Conservation (phyloP, 2,888 invertebrate species). For the Eupithecia dodoneata region DNA sequence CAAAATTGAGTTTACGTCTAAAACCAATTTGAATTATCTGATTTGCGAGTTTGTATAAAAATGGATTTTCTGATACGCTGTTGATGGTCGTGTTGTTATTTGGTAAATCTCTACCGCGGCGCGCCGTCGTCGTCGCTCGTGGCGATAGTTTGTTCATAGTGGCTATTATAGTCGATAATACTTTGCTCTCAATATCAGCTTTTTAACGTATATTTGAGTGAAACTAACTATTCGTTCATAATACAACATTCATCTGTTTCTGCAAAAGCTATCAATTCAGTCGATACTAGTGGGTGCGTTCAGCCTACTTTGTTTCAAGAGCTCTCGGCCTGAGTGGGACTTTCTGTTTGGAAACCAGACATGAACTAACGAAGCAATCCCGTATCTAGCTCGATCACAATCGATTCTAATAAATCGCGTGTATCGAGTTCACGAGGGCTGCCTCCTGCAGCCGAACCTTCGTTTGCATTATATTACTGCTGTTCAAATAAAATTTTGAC, state of each 20-base stretch:
- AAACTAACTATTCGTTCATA: neutral
- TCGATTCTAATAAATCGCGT: conserved; percentile 27
- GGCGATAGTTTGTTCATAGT: neutral
- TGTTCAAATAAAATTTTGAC: neutral
- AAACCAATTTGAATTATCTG: conserved; percentile 83
- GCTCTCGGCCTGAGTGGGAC: neutral
- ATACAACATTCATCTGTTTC: neutral
- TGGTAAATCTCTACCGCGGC: neutral
- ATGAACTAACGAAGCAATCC: conserved; percentile 17
- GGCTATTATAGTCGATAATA: neutral
- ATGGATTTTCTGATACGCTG: conserved; percentile 55
- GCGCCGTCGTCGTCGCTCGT: neutral
- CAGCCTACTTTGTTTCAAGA: neutral
- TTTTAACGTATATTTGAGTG: neutral
- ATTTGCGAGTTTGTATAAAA: conserved; percentile 75
- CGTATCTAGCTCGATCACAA: conserved; percentile 26
- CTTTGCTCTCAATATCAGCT: neutral
- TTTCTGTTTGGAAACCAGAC: conserved; percentile 1
- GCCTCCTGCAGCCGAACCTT: conserved; percentile 6
- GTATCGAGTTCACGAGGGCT: conserved; percentile 22
- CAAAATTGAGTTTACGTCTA: conserved; percentile 81
- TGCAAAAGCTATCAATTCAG: neutral
- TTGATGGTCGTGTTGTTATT: conserved; percentile 19
- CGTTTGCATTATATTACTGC: neutral
- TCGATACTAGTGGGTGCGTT: neutral